Evolutionary conservation across 2,888 invertebrate species (phyloP).

Genomic region (Caenorhabditis sp.): DNA sequence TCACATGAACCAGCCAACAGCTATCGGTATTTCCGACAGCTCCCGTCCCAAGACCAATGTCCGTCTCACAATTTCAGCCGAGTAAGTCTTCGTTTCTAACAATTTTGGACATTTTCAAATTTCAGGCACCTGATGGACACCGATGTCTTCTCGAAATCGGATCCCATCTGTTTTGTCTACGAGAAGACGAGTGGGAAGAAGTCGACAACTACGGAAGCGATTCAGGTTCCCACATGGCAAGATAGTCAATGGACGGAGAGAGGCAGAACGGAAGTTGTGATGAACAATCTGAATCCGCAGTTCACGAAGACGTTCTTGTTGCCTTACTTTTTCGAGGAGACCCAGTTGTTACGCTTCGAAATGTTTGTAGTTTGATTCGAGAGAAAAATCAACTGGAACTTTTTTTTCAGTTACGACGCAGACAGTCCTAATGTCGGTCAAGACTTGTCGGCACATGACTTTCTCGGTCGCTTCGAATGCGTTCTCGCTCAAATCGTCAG

Average conservation of each 20-base stretch:
- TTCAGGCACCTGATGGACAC: slow-evolving; percentile 78
- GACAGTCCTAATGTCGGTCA: slow-evolving; percentile 66
- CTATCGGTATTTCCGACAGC: slow-evolving; percentile 33
- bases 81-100: slow-evolving; percentile 31
- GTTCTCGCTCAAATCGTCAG: slow-evolving; percentile 86
- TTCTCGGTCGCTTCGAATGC: slow-evolving; percentile 86
- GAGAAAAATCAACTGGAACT: not conserved
- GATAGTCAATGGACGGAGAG: slow-evolving; percentile 72
- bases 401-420: slow-evolving; percentile 78
- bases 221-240: slow-evolving; percentile 45
- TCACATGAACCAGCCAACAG: slow-evolving; percentile 38
- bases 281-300: slow-evolving; percentile 80
- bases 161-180: slow-evolving; percentile 80
- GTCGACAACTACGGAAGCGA: slow-evolving; percentile 19
- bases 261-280: slow-evolving; percentile 80
- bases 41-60: slow-evolving; percentile 56
- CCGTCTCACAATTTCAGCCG: slow-evolving; percentile 54
- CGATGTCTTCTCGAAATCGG: slow-evolving; percentile 82
- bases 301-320: slow-evolving; percentile 76
- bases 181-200: slow-evolving; percentile 51
- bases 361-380: slow-evolving; percentile 64
- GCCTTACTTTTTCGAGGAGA: slow-evolving; percentile 81
- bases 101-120: not conserved
- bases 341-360: slow-evolving; percentile 79
- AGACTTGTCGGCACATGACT: slow-evolving; percentile 83